Base-by-base conservation (phyloP, 2,797 vertebrate species). In the Xerus rutilus region DNA sequence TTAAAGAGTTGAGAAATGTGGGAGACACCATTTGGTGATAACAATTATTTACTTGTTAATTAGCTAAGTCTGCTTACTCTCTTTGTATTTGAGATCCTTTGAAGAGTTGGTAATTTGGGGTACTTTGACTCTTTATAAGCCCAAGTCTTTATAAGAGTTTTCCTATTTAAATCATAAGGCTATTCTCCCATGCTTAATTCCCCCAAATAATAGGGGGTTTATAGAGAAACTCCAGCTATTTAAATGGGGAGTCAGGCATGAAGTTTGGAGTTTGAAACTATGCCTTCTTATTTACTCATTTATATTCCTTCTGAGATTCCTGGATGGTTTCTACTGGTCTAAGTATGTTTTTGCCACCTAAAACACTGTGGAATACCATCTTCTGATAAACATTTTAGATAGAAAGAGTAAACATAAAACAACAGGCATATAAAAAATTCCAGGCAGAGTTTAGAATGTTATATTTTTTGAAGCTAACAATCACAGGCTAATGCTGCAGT, bases 11-110 rank as follows among this genome's bases (percentile, higher is more conserved):
- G 57, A 93, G 43, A 90, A 94, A 84, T 92, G 12, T 88, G 9
- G 28, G 69, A 96, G 54, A 76, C 21, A 81, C 7, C 91, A 18
- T 94, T 47, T 96, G 49, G 45, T 88, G 87, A 25, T 93, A 49
- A 82, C 45, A 32, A 32, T 88, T 32, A 87, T 86, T 86, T 92
- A 65, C 73, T 89, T 96, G 96, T 95, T 57, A 93, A 89, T 95
- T 86, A 83, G 18, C 73, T 74, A 94, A 87, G 45, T 91, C 35
- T 86, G 28, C 12, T 77, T 92, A 49, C 6, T 45, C 70, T 92
- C 79, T 91, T 86, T 86, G 35, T 93, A 67, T 96, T 78, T 94
- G 65, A 85, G 28, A 92, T 94, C 32, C 57, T 86, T 86, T 73
- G 17, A 78, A 74, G 62, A 94, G 20, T 89, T 88, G 17, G 49